phyloP scores from a whole-genome alignment of 2,113 vertebrate genomes.

The Puffinus mauretanicus region DNA sequence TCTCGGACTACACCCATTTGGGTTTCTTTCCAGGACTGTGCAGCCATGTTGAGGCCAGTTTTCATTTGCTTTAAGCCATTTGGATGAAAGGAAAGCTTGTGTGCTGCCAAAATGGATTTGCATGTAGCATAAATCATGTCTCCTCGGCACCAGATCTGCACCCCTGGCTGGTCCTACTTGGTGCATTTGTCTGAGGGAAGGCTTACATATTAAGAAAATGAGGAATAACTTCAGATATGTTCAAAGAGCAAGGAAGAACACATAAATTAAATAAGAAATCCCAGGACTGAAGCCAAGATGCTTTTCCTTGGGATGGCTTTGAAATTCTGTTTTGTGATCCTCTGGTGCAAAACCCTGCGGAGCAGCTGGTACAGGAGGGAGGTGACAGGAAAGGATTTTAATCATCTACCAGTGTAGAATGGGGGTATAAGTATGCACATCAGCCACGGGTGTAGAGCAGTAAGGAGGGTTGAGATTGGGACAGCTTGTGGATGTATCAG shows the following conservation, averaged over 20 bases:
- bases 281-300: neutral
- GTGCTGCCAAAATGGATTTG: neutral
- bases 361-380: neutral
- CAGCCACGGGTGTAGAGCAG: neutral
- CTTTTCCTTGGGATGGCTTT: neutral
- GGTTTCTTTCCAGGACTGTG: neutral
- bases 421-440: neutral
- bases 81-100: neutral
- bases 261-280: conserved; percentile 4
- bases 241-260: neutral
- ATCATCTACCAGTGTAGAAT: neutral
- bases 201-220: neutral
- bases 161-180: neutral
- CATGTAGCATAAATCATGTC: neutral
- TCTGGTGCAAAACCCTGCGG: neutral
- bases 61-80: conserved; percentile 27
- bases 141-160: neutral
- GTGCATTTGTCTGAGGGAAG: neutral
- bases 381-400: neutral
- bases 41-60: neutral
- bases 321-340: neutral
- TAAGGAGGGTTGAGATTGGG: neutral
- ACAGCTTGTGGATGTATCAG: neutral
- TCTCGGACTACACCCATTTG: neutral
- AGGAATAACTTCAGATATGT: neutral